Evolutionary conservation across 2,888 invertebrate genomes (phyloP).

Genomic region (Sphecodes monilicornis): DNA sequence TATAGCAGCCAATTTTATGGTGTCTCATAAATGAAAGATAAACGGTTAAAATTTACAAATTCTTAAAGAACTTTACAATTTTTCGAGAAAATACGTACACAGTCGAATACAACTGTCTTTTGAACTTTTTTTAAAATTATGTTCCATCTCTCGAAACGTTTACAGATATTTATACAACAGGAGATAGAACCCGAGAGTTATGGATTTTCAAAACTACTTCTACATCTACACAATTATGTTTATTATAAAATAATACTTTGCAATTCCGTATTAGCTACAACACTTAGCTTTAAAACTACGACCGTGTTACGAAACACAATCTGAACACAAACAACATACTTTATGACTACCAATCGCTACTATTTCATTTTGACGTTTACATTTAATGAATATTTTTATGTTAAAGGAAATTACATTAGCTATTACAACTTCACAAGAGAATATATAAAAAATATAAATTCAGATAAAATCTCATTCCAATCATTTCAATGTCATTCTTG

Average conservation of each 20-base stretch:
- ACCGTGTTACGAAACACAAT: constrained; percentile 37
- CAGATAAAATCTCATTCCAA: constrained; percentile 24
- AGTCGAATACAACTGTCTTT: constrained; percentile 16
- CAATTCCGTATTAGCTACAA: constrained; percentile 37
- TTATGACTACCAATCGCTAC: constrained; percentile 22
- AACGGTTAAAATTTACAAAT: constrained; percentile 24
- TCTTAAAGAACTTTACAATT: constrained; percentile 18
- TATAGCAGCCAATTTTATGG: constrained; percentile 30
- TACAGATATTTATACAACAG: constrained; percentile 34
- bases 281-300: constrained; percentile 38
- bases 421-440: constrained; percentile 11
- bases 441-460: constrained; percentile 29
- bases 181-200: constrained; percentile 44
- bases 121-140: constrained; percentile 13
- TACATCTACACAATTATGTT: constrained; percentile 22
- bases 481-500: constrained; percentile 36
- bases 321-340: constrained; percentile 27
- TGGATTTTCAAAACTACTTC: constrained; percentile 34
- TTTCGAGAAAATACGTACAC: constrained; percentile 36
- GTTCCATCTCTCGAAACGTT: constrained; percentile 4
- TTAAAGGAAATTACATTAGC: constrained; percentile 18
- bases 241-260: constrained; percentile 60
- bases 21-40: constrained; percentile 24
- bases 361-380: constrained; percentile 23
- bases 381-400: constrained; percentile 23